Conservation (phyloP, 1,140 invertebrate species). For the Zaprionus vittiger region DNA sequence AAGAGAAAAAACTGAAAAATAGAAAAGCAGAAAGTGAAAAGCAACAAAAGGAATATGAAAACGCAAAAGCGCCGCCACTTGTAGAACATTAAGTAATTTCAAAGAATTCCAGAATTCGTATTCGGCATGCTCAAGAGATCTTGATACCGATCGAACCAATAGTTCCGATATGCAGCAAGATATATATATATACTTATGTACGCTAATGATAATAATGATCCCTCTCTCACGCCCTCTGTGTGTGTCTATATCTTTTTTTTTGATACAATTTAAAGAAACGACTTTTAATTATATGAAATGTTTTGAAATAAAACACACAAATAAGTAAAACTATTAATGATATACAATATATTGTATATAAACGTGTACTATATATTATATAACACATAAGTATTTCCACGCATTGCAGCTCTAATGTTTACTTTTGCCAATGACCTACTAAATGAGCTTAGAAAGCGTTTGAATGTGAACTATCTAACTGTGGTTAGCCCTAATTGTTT, state of each 20-base stretch:
- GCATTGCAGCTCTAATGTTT: background rate
- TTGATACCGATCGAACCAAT: slow-evolving; percentile 10
- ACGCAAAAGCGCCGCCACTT: slow-evolving; percentile 58
- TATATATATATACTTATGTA: slow-evolving; percentile 25
- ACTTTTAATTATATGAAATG: slow-evolving; percentile 47
- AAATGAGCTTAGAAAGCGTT: background rate
- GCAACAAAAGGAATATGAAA: slow-evolving; percentile 25
- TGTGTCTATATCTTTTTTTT: slow-evolving; percentile 24
- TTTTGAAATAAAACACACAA: slow-evolving; percentile 47
- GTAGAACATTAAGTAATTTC: slow-evolving; percentile 62
- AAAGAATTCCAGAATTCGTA: slow-evolving; percentile 18
- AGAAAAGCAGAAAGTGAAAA: slow-evolving; percentile 21
- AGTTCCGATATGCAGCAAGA: slow-evolving; percentile 16
- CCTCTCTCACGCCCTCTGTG: slow-evolving; percentile 17
- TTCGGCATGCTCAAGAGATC: slow-evolving; percentile 26
- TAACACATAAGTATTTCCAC: background rate
- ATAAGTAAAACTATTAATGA: slow-evolving; percentile 27
- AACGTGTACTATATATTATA: background rate
- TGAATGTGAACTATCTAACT: no score
- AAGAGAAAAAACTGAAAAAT: slow-evolving; percentile 22
- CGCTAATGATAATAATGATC: slow-evolving; percentile 19
- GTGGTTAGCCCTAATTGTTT: background rate
- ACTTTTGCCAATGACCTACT: background rate
- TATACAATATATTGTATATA: background rate
- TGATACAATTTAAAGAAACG: slow-evolving; percentile 51